Evolutionary conservation across 1,140 invertebrate genomes (phyloP), one percentile per base, ranked within the genome.

Genomic region (Steinernema feltiae): DNA sequence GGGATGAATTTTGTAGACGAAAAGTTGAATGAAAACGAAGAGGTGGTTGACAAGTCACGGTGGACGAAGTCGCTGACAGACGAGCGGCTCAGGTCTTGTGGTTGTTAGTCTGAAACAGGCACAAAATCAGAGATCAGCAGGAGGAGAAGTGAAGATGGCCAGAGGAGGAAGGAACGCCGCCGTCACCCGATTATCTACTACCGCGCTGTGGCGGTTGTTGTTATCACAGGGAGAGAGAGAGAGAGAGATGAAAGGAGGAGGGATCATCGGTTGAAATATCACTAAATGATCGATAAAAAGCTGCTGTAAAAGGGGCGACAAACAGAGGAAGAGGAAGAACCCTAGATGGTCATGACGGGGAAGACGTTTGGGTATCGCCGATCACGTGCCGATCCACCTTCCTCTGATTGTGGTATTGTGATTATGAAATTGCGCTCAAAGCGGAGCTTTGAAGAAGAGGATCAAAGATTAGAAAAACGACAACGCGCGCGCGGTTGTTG

Each of bases 261-360:
- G n/a, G n/a, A n/a, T n/a, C n/a, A n/a, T n/a, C 24, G 7, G 53
- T 63, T 63, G 53, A 63, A 63, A 63, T 63, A 63, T 63, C 53
- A 27, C n/a, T n/a, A 63, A 63, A 46, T 46, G 41, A 46, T 46
- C 41, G 41, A 46, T 46, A 46, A 46, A 46, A n/a, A n/a, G n/a
- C n/a, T n/a, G 41, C 41, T 46, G 41, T 46, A 12, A 46, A 46
- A 12, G 41, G n/a, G n/a, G n/a, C n/a, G n/a, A n/a, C n/a, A n/a
- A n/a, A n/a, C n/a, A n/a, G n/a, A n/a, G n/a, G n/a, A n/a, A n/a
- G n/a, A n/a, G n/a, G n/a, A n/a, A n/a, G n/a, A n/a, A n/a, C n/a
- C n/a, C n/a, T n/a, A n/a, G n/a, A n/a, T n/a, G n/a, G n/a, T n/a
- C n/a, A n/a, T n/a, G n/a, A n/a, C n/a, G n/a, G n/a, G n/a, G n/a